Conservation (phyloP, 30 jellyfish, hydroid and myxozoan genomes). For the Mastigias papua region DNA sequence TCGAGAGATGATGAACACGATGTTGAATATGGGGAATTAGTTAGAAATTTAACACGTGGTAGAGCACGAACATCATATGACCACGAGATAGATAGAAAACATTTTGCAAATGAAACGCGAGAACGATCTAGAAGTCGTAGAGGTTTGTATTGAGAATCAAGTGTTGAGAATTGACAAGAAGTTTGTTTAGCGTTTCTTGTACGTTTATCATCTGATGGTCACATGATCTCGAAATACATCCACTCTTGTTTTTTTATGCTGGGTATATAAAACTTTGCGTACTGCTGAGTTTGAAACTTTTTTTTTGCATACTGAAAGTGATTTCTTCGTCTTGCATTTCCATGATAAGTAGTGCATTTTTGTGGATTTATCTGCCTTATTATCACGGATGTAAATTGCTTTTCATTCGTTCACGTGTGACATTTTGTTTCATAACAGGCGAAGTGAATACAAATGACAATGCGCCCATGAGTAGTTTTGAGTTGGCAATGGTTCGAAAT, state of each 20-base stretch:
- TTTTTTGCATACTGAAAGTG: too few species aligned
- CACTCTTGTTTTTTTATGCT: too few species aligned
- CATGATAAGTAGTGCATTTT: too few species aligned
- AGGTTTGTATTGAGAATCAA: conserved; percentile 29
- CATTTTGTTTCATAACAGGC: not conserved
- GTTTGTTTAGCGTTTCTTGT: not conserved
- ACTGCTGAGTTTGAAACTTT: too few species aligned
- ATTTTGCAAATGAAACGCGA: not conserved
- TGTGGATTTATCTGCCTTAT: too few species aligned
- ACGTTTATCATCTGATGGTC: too few species aligned
- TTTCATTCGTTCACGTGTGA: not conserved
- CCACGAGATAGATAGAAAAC: not conserved
- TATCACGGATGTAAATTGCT: too few species aligned
- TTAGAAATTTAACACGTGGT: conserved; percentile 53
- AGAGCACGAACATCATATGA: conserved; percentile 27
- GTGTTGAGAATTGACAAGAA: not conserved
- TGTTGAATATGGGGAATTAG: conserved; percentile 29
- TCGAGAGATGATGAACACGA: conserved; percentile 47
- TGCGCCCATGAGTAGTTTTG: conserved; percentile 87
- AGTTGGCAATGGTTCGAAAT: conserved; percentile 84
- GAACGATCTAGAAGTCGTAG: conserved; percentile 36
- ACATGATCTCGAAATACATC: too few species aligned
- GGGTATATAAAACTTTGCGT: too few species aligned
- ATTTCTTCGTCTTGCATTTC: too few species aligned
- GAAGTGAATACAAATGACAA: conserved; percentile 41